Evolutionary conservation across 2,888 invertebrate genomes (phyloP).

Genomic region (Chrysolina americana): DNA sequence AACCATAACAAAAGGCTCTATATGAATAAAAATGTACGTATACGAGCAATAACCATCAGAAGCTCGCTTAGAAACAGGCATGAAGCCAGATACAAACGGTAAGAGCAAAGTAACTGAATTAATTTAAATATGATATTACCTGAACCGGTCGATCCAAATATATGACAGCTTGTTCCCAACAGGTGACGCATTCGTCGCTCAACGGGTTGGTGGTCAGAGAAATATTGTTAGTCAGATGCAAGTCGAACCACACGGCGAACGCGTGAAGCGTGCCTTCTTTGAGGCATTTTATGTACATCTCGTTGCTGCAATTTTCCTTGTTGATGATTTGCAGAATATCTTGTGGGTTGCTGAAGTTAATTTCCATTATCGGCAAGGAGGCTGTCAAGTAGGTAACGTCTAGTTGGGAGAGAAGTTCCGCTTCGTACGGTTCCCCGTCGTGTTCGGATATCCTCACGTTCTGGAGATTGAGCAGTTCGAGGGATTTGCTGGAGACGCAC

Average conservation of each 20-base stretch:
- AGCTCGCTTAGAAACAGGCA: too few species aligned
- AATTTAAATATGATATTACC: slow-evolving; percentile 27
- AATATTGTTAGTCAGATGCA: slow-evolving; percentile 77
- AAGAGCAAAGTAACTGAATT: too few species aligned
- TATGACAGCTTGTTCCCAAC: slow-evolving; percentile 87
- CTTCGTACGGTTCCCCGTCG: slow-evolving; percentile 77
- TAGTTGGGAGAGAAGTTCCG: slow-evolving; percentile 76
- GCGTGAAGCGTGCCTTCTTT: slow-evolving; percentile 75
- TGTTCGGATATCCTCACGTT: slow-evolving; percentile 64
- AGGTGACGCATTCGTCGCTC: slow-evolving; percentile 70
- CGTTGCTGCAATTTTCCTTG: slow-evolving; percentile 33
- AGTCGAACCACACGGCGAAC: slow-evolving; percentile 81
- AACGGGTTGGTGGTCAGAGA: slow-evolving; percentile 76
- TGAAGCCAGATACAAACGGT: too few species aligned
- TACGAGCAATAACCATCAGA: too few species aligned
- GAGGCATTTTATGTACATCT: slow-evolving; percentile 46
- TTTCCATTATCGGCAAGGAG: slow-evolving; percentile 71
- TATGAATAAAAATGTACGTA: too few species aligned
- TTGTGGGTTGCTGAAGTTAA: slow-evolving; percentile 76
- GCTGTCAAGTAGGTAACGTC: slow-evolving; percentile 75
- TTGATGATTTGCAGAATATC: slow-evolving; percentile 68
- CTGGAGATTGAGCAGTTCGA: slow-evolving; percentile 59
- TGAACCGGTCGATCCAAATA: slow-evolving; percentile 71
- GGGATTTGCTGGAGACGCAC: slow-evolving; percentile 33
- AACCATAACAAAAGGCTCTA: too few species aligned